phyloP scores from a whole-genome alignment of 2,113 vertebrate species.

The Mesoclemmys tuberculata region DNA sequence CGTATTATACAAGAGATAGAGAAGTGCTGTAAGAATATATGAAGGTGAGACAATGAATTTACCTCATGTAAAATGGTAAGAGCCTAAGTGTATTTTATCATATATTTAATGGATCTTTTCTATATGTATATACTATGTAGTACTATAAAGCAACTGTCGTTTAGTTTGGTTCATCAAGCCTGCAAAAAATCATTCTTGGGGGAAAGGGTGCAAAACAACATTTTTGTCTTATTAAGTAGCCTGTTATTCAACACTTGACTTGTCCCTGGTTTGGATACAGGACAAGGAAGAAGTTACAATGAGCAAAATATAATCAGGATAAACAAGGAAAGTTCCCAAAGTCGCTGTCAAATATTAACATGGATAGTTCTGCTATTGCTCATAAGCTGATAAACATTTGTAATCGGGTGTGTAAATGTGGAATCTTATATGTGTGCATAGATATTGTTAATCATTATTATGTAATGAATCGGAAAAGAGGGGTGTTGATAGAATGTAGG shows the following conservation, averaged over 20 bases:
- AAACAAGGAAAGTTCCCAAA: not conserved
- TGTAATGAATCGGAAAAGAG: not conserved
- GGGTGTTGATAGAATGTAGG: not conserved
- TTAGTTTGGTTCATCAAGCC: not conserved
- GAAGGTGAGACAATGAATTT: not conserved
- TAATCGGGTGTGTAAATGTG: not conserved
- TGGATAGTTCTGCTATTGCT: not conserved
- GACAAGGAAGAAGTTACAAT: not conserved
- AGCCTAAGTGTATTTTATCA: not conserved
- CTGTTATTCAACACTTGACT: not conserved
- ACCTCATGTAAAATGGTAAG: not conserved
- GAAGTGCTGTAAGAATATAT: not conserved
- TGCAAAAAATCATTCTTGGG: not conserved
- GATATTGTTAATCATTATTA: not conserved
- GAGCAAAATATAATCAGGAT: not conserved
- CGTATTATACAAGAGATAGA: not conserved
- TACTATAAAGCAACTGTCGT: not conserved
- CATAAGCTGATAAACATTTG: not conserved
- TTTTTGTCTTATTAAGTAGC: not conserved
- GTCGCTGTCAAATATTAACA: not conserved
- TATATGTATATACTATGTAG: not conserved
- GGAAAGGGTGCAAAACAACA: not conserved
- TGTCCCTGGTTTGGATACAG: not conserved
- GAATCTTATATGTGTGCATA: not conserved
- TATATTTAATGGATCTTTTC: not conserved